Conservation (phyloP, 2,797 vertebrate species). For the Hemitrygon akajei region DNA sequence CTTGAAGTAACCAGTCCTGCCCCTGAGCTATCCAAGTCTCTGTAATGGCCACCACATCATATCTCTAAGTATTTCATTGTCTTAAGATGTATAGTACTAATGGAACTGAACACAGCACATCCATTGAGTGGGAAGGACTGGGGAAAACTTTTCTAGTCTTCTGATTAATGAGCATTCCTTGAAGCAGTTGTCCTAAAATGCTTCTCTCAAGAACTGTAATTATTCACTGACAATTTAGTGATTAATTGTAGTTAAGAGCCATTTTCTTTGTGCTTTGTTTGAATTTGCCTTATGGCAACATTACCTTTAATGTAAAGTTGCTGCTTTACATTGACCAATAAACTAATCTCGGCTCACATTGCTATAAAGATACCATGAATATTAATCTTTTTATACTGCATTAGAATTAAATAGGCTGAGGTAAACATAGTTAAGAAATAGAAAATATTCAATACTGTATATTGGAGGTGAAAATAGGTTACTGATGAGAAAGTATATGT, state of each 20-base stretch:
- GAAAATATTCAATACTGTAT: not conserved
- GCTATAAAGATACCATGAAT: not conserved
- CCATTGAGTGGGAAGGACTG: not conserved
- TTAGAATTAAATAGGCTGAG: not conserved
- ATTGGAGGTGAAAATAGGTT: not conserved
- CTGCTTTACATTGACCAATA: not conserved
- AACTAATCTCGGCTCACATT: not conserved
- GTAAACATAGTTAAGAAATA: not conserved
- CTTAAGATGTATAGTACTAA: not conserved
- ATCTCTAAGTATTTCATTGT: not conserved
- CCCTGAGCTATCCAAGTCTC: too few relatives aligned
- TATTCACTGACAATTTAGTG: not conserved
- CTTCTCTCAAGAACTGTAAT: not conserved
- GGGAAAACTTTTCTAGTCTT: not conserved
- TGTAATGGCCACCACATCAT: too few relatives aligned
- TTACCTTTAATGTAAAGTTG: not conserved
- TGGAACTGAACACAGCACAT: not conserved
- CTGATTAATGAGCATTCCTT: not conserved
- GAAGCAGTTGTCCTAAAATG: not conserved
- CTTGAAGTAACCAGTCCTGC: too few relatives aligned
- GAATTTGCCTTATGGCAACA: not conserved
- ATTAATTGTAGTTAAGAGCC: not conserved
- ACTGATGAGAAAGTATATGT: too few relatives aligned
- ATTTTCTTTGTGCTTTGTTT: not conserved
- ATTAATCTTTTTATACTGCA: not conserved